Conservation (phyloP, 2,113 vertebrate genomes). For the Coryphaenoides rupestris region DNA sequence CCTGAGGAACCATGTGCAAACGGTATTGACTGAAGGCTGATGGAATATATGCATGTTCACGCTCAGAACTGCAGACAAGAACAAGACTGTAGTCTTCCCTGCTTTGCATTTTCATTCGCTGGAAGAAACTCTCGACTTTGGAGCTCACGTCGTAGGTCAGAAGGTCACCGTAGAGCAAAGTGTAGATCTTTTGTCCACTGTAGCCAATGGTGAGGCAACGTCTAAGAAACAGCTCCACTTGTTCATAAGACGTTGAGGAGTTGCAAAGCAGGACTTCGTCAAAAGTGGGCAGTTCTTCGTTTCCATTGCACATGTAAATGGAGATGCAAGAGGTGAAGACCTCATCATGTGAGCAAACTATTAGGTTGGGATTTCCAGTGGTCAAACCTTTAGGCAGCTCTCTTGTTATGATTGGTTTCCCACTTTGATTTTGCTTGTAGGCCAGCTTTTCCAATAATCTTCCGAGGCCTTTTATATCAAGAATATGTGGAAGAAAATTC, state of each 20-base stretch:
- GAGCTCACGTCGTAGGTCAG: conserved; percentile 86
- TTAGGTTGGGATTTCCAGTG: conserved; percentile 81
- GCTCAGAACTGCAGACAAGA: conserved; percentile 81
- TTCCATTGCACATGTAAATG: conserved; percentile 82
- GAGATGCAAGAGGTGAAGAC: conserved; percentile 82
- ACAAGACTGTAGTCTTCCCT: conserved; percentile 76
- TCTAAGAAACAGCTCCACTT: conserved; percentile 86
- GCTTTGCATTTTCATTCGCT: conserved; percentile 63
- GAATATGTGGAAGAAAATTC: conserved; percentile 71
- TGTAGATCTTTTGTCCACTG: conserved; percentile 76
- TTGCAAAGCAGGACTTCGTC: conserved; percentile 91
- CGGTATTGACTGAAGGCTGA: conserved; percentile 87
- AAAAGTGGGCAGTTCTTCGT: conserved; percentile 79
- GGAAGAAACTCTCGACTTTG: conserved; percentile 81
- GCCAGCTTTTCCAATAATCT: conserved; percentile 74
- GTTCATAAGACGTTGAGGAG: conserved; percentile 77
- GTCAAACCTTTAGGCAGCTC: conserved; percentile 73
- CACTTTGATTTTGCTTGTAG: background rate
- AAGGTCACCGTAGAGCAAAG: conserved; percentile 82
- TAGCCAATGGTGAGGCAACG: conserved; percentile 77
- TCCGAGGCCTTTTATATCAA: conserved; percentile 82
- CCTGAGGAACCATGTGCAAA: conserved; percentile 80
- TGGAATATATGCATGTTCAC: conserved; percentile 86
- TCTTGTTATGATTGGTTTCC: conserved; percentile 43
- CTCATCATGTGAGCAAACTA: conserved; percentile 79